These are phyloP conservation scores for Cataglyphis altisquamis DNA, from an alignment of 2,888 invertebrate species.

Conservation along the genomic window DNA sequence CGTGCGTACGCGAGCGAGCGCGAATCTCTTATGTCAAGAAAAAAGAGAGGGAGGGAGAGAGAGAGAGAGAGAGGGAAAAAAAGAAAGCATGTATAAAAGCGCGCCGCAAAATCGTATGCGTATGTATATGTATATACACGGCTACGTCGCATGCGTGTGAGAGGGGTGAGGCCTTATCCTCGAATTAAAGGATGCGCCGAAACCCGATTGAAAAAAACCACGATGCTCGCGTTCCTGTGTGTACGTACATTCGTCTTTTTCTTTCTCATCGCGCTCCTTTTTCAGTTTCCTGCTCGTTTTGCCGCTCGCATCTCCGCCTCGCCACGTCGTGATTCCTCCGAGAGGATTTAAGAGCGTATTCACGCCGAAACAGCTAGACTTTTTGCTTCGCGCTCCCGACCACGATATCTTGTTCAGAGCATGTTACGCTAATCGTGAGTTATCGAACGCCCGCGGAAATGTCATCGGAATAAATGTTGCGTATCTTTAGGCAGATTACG, in stretches of 20 bases:
- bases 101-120: constrained; percentile 43
- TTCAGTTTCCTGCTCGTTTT: constrained; percentile 58
- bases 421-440: constrained; percentile 61
- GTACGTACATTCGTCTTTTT: constrained; percentile 49
- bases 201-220: constrained; percentile 76
- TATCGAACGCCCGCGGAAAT: constrained; percentile 45
- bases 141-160: constrained; percentile 7
- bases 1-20: constrained; percentile 70
- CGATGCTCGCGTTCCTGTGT: constrained; percentile 72
- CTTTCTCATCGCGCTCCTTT: constrained; percentile 41
- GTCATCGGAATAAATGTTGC: constrained; percentile 23
- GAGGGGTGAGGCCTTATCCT: constrained; percentile 75
- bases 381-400: constrained; percentile 52
- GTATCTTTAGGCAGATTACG: constrained; percentile 23
- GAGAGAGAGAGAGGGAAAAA: constrained; percentile 62
- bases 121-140: neutral
- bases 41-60: constrained; percentile 62
- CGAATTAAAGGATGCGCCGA: constrained; percentile 81
- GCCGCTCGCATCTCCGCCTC: constrained; percentile 30
- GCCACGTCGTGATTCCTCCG: constrained; percentile 45
- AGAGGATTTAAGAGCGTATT: constrained; percentile 68
- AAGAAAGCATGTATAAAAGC: constrained; percentile 80
- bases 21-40: constrained; percentile 73
- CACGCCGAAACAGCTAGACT: constrained; percentile 55
- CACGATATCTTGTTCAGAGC: constrained; percentile 54